phyloP scores from a whole-genome alignment of 2,113 vertebrate species.

The Phoxinus phoxinus region DNA sequence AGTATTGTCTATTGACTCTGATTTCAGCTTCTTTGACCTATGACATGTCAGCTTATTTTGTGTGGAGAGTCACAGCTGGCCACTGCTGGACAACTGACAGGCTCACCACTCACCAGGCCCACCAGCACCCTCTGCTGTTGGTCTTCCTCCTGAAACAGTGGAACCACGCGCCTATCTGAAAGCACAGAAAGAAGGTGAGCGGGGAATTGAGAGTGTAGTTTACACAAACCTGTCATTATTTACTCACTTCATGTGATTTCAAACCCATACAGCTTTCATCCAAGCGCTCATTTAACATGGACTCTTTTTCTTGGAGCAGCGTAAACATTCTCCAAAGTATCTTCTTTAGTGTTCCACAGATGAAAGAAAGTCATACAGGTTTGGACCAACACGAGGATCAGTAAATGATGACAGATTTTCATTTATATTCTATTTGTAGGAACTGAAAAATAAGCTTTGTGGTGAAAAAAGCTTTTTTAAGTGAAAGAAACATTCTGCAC shows the following conservation, averaged over 20 bases:
- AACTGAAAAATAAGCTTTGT: background rate
- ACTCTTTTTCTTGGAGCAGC: background rate
- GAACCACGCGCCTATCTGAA: conserved; percentile 83
- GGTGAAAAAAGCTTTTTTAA: background rate
- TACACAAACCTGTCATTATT: background rate
- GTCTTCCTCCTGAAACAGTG: conserved; percentile 93
- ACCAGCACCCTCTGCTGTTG: conserved; percentile 84
- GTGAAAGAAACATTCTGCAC: background rate
- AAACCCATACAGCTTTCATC: background rate
- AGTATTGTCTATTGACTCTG: background rate
- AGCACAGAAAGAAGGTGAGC: conserved; percentile 66
- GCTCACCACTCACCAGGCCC: conserved; percentile 83
- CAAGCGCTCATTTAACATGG: background rate
- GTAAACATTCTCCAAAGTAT: background rate
- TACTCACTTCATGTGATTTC: background rate
- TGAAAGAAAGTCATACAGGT: background rate
- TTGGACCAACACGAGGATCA: background rate
- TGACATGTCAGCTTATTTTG: background rate
- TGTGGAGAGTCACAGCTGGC: background rate
- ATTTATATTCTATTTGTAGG: background rate
- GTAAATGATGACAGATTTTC: background rate
- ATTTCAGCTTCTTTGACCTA: background rate
- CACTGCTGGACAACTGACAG: background rate
- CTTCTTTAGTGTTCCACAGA: background rate
- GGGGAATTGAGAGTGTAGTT: background rate